Base-by-base conservation (phyloP, 2,888 invertebrate species). In the Xylocampa areola region DNA sequence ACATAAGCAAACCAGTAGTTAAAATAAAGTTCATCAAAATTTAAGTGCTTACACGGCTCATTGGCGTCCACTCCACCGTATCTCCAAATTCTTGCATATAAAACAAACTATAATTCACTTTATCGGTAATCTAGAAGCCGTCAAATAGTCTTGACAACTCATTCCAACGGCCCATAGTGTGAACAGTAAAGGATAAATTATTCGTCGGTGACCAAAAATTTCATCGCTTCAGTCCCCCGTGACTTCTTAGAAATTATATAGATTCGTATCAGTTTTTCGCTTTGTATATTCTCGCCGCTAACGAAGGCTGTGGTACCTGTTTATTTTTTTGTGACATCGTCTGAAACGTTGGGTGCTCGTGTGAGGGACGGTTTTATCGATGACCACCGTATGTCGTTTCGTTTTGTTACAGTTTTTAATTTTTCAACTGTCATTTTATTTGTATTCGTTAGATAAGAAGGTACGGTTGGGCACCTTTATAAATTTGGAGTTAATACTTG, bases 171-270 rank as follows among this genome's bases (percentile, higher is more conserved):
- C 79, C 81, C 79, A 68, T 83, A 87, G 91, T 92, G 92, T 93
- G 91, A 92, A 92, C 87, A 77, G 86, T 85, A 80, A 84, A 83
- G 87, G 83, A 87, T 88, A 89, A 88, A 88, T 89, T 89, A 88
- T 88, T 83, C 81, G 79, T 76, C 74, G 78, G 81, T 84, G 82
- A 83, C 86, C 86, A 83, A 88, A 85, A 82, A 86, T 84, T 82
- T 85, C 85, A 83, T 81, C 81, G 82, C 78, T 81, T 82, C 73
- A 74, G 80, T 77, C 81, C 86, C 78, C 72, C 80, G 82, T 82
- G 82, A 85, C 80, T 94, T 93, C 93, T 88, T 68, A 85, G 93
- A 92, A 92, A 84, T 87, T 84, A 88, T 85, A 88, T 84, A 84
- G 92, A 92, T 92, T 76, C 64, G 81, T 89, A 92, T 92, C 92